Evolutionary conservation across 1,140 invertebrate genomes (phyloP), one percentile per base, ranked within the genome.

Genomic region (Bombus balteatus): DNA sequence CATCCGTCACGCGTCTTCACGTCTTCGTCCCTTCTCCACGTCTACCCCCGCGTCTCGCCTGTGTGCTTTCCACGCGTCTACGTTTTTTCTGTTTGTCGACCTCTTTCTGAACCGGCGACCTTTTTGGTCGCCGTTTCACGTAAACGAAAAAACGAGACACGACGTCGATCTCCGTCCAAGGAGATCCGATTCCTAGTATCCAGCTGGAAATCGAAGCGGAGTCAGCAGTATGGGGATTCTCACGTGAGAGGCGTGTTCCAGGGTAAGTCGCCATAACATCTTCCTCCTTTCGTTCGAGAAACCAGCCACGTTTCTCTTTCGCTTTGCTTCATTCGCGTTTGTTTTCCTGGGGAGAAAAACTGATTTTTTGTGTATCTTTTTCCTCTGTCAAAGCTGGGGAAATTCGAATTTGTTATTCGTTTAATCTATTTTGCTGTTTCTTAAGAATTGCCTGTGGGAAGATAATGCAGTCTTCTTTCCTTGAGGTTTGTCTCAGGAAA

Each of bases 171-270:
- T 39, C 34, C 10, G 68, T 39, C 3, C 22, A 34, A 39, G 32
- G 68, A n/a, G 70, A 43, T 41, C 25, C 25, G 25, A 62, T 22
- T 71, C 3, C 43, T 25, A 57, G 6, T 53, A 37, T 43, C 66
- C 34, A 12, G 9, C 32, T 28, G 71, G 37, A 66, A 77, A 83
- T 76, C 81, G 59, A 83, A n/a, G 66, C 68, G 59, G 9, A 41
- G 43, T n/a, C 59, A 62, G 22, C 25, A 39, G n/a, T 39, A 89
- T 89, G 88, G 65, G 25, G 39, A 79, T 78, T 70, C 76, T 81
- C 84, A 72, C 65, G 80, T 89, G 75, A 89, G 47, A 86, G 87
- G 88, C 72, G 87, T 86, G 83, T 85, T 76, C 71, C 85, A 37
- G 43, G 70, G 83, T 85, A 81, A 85, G 83, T 85, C 86, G 84